Evolutionary conservation across 2,888 invertebrate species (phyloP), one percentile per base, ranked within the genome.

Genomic region (Drosophila helvetica): DNA sequence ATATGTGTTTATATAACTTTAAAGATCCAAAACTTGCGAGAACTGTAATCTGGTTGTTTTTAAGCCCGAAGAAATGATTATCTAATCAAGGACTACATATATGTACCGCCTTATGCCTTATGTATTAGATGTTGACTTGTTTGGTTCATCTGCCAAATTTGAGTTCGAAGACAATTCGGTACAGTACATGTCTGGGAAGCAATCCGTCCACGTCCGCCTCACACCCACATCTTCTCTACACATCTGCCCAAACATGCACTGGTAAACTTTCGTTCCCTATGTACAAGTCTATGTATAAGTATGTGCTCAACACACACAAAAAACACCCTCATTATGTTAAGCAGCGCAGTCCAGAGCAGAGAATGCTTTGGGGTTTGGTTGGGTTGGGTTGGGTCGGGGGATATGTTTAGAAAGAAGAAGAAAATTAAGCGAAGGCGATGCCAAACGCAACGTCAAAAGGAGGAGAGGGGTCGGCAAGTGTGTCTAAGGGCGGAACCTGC

Each of bases 311-410:
- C 50, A 38, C 64, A 48, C 51, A 22, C 42, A 47, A 62, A 62
- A 71, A 69, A 62, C 81, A 77, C 83, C 81, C 83, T 84, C 87
- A 84, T 84, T 84, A 84, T 84, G 83, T 62, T 86, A 84, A 84
- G 74, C 81, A 79, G 77, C 63, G 69, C 52, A 71, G 69, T 65
- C 47, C 54, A 56, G 43, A 50, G 66, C 73, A 75, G 65, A 72
- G 66, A 70, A 64, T 75, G 77, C 57, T 7, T 38, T 38, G 15
- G 15, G 38, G 38, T 38, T 38, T 7, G 8, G 38, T 38, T 38
- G 38, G 38, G 38, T n/a, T n/a, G n/a, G n/a, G 38, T 38, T 38
- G 27, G 8, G 38, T 38, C n/a, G 38, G 38, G 38, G 38, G 38
- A n/a, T 57, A 47, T 57, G 18, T 55, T 48, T 51, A 18, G 55